Conservation (phyloP, 2,113 vertebrate species). For the Lampris megalopsis region DNA sequence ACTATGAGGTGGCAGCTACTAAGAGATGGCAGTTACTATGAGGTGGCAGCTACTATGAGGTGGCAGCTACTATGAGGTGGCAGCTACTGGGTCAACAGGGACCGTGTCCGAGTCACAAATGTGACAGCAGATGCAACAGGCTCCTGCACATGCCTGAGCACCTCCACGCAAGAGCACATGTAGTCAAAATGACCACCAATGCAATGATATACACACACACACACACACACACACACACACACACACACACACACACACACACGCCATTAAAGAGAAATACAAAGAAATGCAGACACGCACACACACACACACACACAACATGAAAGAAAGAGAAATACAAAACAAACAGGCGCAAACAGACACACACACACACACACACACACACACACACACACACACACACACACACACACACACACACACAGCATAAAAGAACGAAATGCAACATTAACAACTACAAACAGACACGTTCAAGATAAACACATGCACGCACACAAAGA, state of each 20-base stretch:
- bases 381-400: constrained; percentile 1
- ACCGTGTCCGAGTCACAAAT: constrained; percentile 55
- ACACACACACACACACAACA: constrained; percentile 8
- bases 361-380: not conserved
- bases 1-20: too few relatives aligned
- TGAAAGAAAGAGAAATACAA: not conserved
- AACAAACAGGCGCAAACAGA: not conserved
- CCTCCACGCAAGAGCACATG: constrained; percentile 18
- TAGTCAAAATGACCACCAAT: not conserved
- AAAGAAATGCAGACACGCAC: not conserved
- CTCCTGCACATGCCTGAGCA: constrained; percentile 18
- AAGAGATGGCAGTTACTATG: too few relatives aligned
- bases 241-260: not conserved
- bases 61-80: constrained; percentile 54
- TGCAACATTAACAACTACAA: not conserved
- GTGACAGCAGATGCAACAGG: constrained; percentile 39
- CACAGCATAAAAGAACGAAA: not conserved
- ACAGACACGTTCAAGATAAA: constrained; percentile 3
- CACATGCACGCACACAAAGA: constrained; percentile 20
- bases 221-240: constrained; percentile 4
- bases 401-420: constrained; percentile 22
- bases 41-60: too few relatives aligned
- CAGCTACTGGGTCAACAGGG: constrained; percentile 47
- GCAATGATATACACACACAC: not conserved
- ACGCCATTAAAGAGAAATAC: not conserved